phyloP scores from a whole-genome alignment of 2,888 invertebrate genomes.

The Corythucha ciliata region DNA sequence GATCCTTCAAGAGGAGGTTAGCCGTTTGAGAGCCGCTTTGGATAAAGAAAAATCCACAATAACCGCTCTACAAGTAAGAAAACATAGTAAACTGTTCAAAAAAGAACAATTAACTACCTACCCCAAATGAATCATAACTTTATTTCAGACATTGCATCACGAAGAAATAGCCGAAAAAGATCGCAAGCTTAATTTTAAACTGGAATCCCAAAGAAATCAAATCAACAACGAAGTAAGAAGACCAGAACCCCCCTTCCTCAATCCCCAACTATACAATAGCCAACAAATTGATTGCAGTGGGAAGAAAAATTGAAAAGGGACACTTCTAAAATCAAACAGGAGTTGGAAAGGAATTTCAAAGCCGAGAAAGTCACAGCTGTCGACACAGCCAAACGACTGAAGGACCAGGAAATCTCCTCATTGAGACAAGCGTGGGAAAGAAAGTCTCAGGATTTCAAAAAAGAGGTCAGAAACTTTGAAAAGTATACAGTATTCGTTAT shows the following conservation, averaged over 20 bases:
- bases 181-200: conserved; percentile 38
- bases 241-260: no score
- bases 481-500: no score
- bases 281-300: no score
- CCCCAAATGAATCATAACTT: background rate
- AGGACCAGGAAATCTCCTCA: conserved; percentile 49
- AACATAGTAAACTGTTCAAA: background rate
- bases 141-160: conserved; percentile 33
- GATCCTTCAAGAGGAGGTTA: conserved; percentile 41
- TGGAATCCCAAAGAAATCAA: conserved; percentile 45
- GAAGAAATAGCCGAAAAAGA: conserved; percentile 44
- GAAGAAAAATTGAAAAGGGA: conserved; percentile 54
- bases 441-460: conserved; percentile 43
- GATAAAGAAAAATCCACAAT: conserved; percentile 45
- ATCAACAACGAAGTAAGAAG: conserved; percentile 33
- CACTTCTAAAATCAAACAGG: conserved; percentile 52
- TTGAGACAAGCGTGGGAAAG: conserved; percentile 49
- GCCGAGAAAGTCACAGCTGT: conserved; percentile 52
- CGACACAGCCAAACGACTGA: conserved; percentile 48
- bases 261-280: no score
- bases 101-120: background rate
- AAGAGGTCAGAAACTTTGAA: conserved; percentile 48
- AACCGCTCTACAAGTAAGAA: conserved; percentile 41
- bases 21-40: conserved; percentile 45
- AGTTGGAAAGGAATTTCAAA: conserved; percentile 51